Evolutionary conservation across 30 jellyfish, hydroid and myxozoan genomes (phyloP).

Genomic region (Mastigias papua): DNA sequence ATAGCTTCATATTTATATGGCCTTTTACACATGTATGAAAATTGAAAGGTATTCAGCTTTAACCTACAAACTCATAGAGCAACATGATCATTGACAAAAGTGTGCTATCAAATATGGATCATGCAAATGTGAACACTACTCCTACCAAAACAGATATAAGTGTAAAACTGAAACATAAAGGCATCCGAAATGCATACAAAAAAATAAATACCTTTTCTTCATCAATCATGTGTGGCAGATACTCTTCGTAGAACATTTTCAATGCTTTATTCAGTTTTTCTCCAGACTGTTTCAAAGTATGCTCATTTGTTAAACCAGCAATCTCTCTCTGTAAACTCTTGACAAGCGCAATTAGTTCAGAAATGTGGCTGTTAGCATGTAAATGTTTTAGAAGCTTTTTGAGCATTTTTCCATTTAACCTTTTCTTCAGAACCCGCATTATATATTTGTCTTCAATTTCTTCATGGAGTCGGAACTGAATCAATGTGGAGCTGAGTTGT

Average conservation of each 20-base stretch:
- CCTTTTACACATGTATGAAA: no score
- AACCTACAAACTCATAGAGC: no score
- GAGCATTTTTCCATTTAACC: conserved; percentile 78
- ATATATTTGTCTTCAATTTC: conserved; percentile 94
- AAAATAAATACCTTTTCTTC: conserved; percentile 85
- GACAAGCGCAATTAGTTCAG: conserved; percentile 76
- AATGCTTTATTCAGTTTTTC: conserved; percentile 62
- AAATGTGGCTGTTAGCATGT: conserved; percentile 88
- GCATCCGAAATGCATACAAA: no score
- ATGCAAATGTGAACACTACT: no score
- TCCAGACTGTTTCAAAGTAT: conserved; percentile 69
- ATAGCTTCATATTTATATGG: no score
- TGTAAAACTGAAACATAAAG: not conserved
- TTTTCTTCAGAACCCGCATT: conserved; percentile 80
- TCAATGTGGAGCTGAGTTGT: conserved; percentile 68
- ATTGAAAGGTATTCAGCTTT: no score
- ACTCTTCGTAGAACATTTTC: conserved; percentile 78
- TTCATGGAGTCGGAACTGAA: conserved; percentile 81
- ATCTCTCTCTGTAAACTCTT: conserved; percentile 62
- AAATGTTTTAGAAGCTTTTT: conserved; percentile 78
- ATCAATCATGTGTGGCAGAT: conserved; percentile 95
- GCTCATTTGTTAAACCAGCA: conserved; percentile 41
- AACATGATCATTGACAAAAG: no score
- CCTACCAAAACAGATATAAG: not conserved
- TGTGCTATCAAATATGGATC: no score